Evolutionary conservation across 2,113 vertebrate genomes (phyloP).

Genomic region (Pollachius pollachius): DNA sequence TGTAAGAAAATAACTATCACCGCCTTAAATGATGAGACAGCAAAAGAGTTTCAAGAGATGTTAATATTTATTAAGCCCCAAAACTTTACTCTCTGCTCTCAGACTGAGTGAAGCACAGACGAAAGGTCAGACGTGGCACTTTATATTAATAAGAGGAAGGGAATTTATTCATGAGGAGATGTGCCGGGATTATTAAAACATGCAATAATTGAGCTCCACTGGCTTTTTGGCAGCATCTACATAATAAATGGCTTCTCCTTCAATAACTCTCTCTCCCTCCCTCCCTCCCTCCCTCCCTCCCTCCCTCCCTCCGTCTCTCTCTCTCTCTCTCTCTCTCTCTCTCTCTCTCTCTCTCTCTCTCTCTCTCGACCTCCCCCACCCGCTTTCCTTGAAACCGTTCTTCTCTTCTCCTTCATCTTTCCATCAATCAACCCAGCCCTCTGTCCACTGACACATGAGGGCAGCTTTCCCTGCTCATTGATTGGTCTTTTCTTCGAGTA

Average conservation of each 20-base stretch:
- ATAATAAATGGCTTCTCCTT: constrained; percentile 28
- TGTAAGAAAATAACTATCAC: too few species aligned
- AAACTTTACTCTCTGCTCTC: constrained; percentile 36
- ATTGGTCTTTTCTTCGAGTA: constrained; percentile 37
- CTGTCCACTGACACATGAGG: constrained; percentile 30
- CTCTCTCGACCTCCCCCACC: constrained; percentile 15
- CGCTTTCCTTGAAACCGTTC: constrained; percentile 49
- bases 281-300: too few species aligned
- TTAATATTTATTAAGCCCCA: neutral
- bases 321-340: too few species aligned
- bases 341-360: too few species aligned
- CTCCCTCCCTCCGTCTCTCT: too few species aligned
- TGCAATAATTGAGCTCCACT: constrained; percentile 35
- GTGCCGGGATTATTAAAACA: constrained; percentile 44
- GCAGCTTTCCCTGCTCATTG: constrained; percentile 20
- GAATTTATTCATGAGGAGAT: constrained; percentile 7
- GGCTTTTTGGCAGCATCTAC: constrained; percentile 34
- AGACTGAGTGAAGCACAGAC: neutral
- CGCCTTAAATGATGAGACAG: too few species aligned
- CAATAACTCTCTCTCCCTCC: neutral
- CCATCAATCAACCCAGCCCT: constrained; percentile 43
- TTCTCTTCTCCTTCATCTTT: constrained; percentile 30
- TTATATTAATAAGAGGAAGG: constrained; percentile 25
- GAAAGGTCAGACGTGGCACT: constrained; percentile 13
- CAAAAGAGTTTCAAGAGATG: too few species aligned